A percentile compares a stretch with the other conserved stretches of the same genome.
These are phyloP conservation scores for Solenopsis invicta DNA, from an alignment of 1,140 invertebrate species.

Conservation along the genomic window DNA sequence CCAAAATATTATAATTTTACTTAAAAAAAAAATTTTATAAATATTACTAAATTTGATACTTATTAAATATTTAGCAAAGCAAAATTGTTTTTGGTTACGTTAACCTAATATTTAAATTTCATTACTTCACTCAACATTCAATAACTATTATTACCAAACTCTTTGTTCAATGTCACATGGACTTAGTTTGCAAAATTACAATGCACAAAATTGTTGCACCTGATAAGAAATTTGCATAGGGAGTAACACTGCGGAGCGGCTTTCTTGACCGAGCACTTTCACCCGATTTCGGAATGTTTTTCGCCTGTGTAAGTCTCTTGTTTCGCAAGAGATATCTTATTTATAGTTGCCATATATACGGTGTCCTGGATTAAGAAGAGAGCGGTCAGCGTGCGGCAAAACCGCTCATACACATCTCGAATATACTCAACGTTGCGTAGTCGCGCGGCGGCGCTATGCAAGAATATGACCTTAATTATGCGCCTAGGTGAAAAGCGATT, in stretches of 20 bases:
- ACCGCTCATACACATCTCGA: not conserved
- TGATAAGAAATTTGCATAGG: slow-evolving; percentile 39
- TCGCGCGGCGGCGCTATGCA: not conserved
- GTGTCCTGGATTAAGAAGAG: slow-evolving; percentile 48
- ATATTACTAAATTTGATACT: too few species aligned
- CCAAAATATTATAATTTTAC: too few species aligned
- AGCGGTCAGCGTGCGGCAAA: slow-evolving; percentile 31
- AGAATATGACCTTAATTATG: slow-evolving; percentile 20
- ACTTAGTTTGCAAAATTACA: not conserved
- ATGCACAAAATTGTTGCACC: not conserved
- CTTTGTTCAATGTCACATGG: not conserved
- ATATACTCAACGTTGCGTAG: not conserved
- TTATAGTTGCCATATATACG: slow-evolving; percentile 40
- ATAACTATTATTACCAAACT: too few species aligned
- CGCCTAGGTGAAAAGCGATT: slow-evolving; percentile 29
- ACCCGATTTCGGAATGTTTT: slow-evolving; percentile 67
- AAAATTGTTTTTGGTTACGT: too few species aligned
- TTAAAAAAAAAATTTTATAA: too few species aligned
- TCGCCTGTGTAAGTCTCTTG: slow-evolving; percentile 36
- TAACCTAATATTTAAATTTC: too few species aligned
- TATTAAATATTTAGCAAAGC: too few species aligned
- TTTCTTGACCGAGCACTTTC: slow-evolving; percentile 53
- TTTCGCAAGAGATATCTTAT: slow-evolving; percentile 61
- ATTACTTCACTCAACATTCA: too few species aligned
- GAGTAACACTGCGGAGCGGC: slow-evolving; percentile 1